phyloP scores from a whole-genome alignment of 2,113 vertebrate genomes.

The Okapia johnstoni region DNA sequence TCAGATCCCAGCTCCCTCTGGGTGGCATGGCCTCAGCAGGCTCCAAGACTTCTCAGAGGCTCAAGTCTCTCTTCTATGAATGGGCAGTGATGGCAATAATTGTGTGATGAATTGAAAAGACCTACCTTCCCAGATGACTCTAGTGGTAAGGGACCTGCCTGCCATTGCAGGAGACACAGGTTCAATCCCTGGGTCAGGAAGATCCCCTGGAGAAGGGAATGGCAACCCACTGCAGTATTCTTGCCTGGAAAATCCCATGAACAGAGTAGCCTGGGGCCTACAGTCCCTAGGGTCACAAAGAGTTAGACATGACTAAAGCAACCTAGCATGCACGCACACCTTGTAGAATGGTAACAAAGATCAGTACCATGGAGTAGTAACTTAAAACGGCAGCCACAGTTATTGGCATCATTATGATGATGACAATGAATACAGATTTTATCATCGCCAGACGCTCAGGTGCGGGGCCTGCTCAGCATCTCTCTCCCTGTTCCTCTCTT shows the following conservation, averaged over 20 bases:
- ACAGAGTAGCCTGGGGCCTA: not conserved
- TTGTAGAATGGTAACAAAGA: not conserved
- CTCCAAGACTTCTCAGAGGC: not conserved
- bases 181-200: not conserved
- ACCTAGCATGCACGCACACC: rapidly evolving
- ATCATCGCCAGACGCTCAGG: not conserved
- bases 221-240: not conserved
- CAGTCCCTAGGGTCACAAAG: not conserved
- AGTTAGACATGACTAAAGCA: not conserved
- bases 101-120: not conserved
- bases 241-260: not conserved
- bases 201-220: not conserved
- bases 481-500: not conserved
- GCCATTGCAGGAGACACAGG: not conserved
- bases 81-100: not conserved
- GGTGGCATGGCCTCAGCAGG: not conserved
- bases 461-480: not conserved
- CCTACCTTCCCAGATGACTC: not conserved
- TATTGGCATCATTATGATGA: not conserved
- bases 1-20: not conserved
- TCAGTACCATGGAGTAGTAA: not conserved
- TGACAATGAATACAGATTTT: not conserved
- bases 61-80: not conserved
- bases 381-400: not conserved
- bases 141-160: not conserved